Evolutionary conservation across 2,888 invertebrate genomes (phyloP).

Genomic region (Julus scandinavius): DNA sequence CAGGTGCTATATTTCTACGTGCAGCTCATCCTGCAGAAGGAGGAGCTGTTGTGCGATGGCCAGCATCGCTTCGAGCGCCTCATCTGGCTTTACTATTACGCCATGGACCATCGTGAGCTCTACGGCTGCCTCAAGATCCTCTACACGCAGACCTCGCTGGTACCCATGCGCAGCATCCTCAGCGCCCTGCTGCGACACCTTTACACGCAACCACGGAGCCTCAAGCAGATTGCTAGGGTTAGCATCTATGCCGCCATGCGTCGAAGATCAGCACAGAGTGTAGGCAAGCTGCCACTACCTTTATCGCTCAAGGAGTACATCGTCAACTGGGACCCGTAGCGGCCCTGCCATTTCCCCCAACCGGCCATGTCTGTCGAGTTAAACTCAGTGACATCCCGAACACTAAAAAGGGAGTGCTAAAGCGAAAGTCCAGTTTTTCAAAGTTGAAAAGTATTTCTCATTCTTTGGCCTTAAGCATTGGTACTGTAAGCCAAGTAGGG

Average conservation of each 20-base stretch:
- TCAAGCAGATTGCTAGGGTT: slow-evolving; percentile 79
- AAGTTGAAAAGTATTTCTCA: too few species aligned
- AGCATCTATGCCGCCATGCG: slow-evolving; percentile 76
- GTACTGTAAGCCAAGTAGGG: too few species aligned
- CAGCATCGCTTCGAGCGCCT: slow-evolving; percentile 75
- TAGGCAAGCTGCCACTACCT: slow-evolving; percentile 77
- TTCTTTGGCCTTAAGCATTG: too few species aligned
- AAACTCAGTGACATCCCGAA: background rate
- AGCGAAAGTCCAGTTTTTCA: too few species aligned
- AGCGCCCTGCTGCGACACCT: slow-evolving; percentile 74
- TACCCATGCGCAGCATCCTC: slow-evolving; percentile 71
- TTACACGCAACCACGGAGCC: slow-evolving; percentile 74
- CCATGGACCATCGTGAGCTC: slow-evolving; percentile 76
- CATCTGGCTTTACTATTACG: slow-evolving; percentile 69
- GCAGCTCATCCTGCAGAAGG: slow-evolving; percentile 75
- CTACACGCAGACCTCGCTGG: slow-evolving; percentile 73
- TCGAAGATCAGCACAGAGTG: slow-evolving; percentile 73
- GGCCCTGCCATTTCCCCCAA: background rate
- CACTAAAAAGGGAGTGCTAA: too few species aligned
- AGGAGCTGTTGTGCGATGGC: slow-evolving; percentile 69
- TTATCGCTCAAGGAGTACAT: slow-evolving; percentile 76
- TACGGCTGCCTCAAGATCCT: slow-evolving; percentile 76
- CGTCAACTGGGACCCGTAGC: slow-evolving; percentile 71
- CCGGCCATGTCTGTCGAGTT: background rate
- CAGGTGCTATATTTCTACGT: slow-evolving; percentile 77